Percentiles rank a stretch among this genome's conserved stretches.
phyloP scores from a whole-genome alignment of 2,113 vertebrate genomes.

The human (Homo sapiens) region DNA sequence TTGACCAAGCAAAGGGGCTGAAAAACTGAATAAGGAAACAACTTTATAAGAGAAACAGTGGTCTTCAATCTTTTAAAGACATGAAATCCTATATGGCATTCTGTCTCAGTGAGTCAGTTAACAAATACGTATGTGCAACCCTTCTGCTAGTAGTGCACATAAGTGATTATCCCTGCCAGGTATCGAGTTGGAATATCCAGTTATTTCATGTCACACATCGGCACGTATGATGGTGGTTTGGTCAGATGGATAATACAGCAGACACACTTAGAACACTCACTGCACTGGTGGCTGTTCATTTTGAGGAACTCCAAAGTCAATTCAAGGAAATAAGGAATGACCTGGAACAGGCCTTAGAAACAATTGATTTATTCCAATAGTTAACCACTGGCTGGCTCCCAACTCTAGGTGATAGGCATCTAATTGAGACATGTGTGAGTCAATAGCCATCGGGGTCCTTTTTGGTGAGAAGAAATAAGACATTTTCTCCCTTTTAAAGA shows the following conservation, averaged over 20 bases:
- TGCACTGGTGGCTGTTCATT: not conserved
- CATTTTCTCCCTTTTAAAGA: not conserved
- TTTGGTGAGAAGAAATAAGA: not conserved
- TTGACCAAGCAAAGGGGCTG: not conserved
- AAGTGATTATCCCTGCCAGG: not conserved
- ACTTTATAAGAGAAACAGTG: not conserved
- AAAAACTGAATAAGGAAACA: not conserved
- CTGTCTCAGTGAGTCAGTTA: not conserved
- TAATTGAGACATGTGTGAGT: not conserved
- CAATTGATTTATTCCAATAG: not conserved
- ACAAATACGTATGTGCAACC: not conserved
- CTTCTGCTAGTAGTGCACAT: not conserved
- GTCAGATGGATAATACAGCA: not conserved
- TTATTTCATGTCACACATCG: not conserved
- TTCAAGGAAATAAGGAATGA: not conserved
- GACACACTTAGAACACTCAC: not conserved
- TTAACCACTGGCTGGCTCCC: not conserved
- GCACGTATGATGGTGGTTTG: not conserved
- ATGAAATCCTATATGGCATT: not conserved
- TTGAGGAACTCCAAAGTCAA: not conserved
- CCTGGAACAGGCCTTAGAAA: not conserved
- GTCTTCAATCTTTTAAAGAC: not conserved
- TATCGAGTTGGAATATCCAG: not conserved
- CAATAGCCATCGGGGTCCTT: not conserved
- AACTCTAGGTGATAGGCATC: not conserved